Evolutionary conservation across 2,888 invertebrate genomes (phyloP).

Genomic region (Penaeus monodon): DNA sequence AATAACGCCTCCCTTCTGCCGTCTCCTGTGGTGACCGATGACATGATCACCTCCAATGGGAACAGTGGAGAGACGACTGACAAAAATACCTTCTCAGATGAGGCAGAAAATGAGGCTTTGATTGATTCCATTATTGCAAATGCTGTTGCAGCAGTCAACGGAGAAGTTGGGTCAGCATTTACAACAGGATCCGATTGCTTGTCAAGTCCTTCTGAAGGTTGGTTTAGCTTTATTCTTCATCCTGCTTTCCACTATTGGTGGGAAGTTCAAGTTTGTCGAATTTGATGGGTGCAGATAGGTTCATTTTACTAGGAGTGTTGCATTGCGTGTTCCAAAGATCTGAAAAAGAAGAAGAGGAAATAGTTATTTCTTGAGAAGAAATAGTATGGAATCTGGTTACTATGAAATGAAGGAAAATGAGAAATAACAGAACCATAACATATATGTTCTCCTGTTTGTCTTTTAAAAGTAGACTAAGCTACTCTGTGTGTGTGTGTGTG

Average conservation of each 20-base stretch:
- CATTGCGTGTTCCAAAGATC: no score
- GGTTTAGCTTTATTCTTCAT: neutral
- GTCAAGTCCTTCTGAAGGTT: conserved; percentile 51
- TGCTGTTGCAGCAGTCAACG: conserved; percentile 44
- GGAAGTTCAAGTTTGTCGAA: neutral
- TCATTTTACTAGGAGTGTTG: neutral
- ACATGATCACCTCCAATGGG: conserved; percentile 31
- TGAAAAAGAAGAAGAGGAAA: no score
- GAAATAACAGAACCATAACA: no score
- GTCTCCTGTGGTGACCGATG: conserved; percentile 16
- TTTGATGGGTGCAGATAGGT: no score
- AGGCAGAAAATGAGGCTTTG: conserved; percentile 25
- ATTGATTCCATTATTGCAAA: conserved; percentile 35
- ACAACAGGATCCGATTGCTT: conserved; percentile 26
- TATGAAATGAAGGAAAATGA: no score
- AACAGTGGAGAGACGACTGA: conserved; percentile 32
- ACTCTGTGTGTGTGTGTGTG: no score
- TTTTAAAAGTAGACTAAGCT: no score
- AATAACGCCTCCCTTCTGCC: neutral
- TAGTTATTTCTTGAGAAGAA: no score
- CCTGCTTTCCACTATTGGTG: neutral
- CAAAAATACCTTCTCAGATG: conserved; percentile 17
- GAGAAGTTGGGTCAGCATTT: conserved; percentile 16
- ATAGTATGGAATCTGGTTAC: no score
- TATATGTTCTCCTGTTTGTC: no score